Percentiles rank a stretch among this genome's conserved stretches.
Evolutionary conservation across 2,888 invertebrate species (phyloP).

Genomic region (Aleiodes alternator): DNA sequence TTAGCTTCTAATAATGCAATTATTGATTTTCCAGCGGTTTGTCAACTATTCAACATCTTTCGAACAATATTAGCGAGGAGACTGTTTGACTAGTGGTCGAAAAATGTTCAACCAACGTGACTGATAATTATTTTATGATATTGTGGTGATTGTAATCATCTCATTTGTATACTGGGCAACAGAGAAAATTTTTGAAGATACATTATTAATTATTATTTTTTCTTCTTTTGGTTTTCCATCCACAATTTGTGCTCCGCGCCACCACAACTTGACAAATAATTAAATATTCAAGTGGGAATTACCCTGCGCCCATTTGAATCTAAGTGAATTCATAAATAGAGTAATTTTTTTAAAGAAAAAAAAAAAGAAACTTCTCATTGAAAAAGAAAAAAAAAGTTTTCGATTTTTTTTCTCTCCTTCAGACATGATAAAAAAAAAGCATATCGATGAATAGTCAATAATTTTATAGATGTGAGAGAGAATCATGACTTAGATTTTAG

Average conservation of each 20-base stretch:
- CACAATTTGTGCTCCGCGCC: conserved; percentile 33
- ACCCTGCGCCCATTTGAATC: conserved; percentile 36
- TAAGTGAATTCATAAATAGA: conserved; percentile 36
- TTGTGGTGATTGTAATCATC: conserved; percentile 13
- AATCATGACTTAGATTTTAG: conserved; percentile 23
- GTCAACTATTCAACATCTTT: conserved; percentile 45
- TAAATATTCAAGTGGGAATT: conserved; percentile 27
- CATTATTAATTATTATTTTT: neutral
- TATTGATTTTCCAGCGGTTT: conserved; percentile 33
- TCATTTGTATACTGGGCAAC: conserved; percentile 19
- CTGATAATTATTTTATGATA: conserved; percentile 29
- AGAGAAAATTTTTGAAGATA: conserved; percentile 6
- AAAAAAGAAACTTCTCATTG: neutral
- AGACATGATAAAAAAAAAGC: conserved; percentile 32
- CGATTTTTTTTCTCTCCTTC: conserved; percentile 3
- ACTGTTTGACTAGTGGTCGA: conserved; percentile 67
- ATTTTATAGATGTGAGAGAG: conserved; percentile 37
- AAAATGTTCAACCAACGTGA: conserved; percentile 26
- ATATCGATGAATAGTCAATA: conserved; percentile 46
- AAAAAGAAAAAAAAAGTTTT: neutral
- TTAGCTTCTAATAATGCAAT: neutral
- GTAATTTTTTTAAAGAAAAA: neutral
- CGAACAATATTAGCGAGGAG: conserved; percentile 68
- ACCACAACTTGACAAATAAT: conserved; percentile 45
- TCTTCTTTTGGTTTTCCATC: conserved; percentile 1